Evolutionary conservation across 2,113 vertebrate genomes (phyloP).

Genomic region (Mastomys natalensis): DNA sequence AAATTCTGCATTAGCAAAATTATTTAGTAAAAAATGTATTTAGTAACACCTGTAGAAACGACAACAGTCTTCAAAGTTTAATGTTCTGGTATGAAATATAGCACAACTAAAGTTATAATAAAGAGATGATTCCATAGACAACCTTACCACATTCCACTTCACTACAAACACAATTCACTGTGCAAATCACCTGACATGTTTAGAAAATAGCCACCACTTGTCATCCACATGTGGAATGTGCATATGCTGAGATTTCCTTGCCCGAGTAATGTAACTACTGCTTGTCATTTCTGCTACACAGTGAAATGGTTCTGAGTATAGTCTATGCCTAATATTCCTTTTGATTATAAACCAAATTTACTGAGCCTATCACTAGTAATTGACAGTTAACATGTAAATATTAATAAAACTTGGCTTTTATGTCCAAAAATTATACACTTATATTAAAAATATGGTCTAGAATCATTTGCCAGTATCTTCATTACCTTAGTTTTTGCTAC

Average conservation of each 20-base stretch:
- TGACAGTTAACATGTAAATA: slow-evolving; percentile 50
- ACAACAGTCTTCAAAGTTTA: background rate
- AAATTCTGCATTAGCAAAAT: background rate
- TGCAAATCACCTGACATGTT: background rate
- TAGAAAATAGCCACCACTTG: slow-evolving; percentile 62
- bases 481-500: background rate
- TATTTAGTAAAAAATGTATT: background rate
- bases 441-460: background rate
- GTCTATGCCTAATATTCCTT: background rate
- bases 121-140: background rate
- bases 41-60: background rate
- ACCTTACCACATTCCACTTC: slow-evolving; percentile 30
- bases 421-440: background rate
- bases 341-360: slow-evolving; percentile 44
- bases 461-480: background rate
- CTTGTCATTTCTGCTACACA: slow-evolving; percentile 62
- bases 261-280: slow-evolving; percentile 65
- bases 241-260: slow-evolving; percentile 53
- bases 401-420: slow-evolving; percentile 60
- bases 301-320: slow-evolving; percentile 60
- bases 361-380: slow-evolving; percentile 17
- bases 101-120: background rate
- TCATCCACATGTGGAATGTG: background rate
- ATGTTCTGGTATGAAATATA: background rate
- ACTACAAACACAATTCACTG: slow-evolving; percentile 1